Evolutionary conservation across 2,113 vertebrate species (phyloP), one percentile per base, ranked within the genome.

Genomic region (Alces alces): DNA sequence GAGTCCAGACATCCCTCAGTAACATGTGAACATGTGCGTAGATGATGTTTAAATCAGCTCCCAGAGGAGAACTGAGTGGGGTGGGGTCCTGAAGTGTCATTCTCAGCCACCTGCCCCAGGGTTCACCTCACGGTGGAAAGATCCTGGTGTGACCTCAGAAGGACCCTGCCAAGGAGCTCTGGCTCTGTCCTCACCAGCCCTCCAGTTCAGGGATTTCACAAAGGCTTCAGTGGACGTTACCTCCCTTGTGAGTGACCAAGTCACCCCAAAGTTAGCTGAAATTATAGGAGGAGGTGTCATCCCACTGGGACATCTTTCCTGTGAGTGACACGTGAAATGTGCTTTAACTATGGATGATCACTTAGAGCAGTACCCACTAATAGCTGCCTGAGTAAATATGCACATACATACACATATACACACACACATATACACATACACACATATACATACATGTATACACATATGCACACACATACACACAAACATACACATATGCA

Each of bases 181-280:
- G 12, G 66, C 43, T 76, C 86, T 79, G 90, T 14, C 43, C 21
- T 73, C 17, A 12, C 28, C 52, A 78, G 14, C 36, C 50, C 23
- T n/a, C 79, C 52, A 14, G 92, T 61, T 30, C 16, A 36, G 15
- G 0, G 33, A 70, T 55, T 70, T 94, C 73, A 84, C 30, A 91
- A 28, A 84, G 60, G 52, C 79, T 28, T 86, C 66, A 9, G 36
- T 14, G 15, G 57, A 91, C 36, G 5, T 47, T 57, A 9, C 61
- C 39, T 58, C 21, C 70, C 73, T 73, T 45, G 6, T 36, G 50
- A 83, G 73, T 76, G 70, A 89, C 57, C 57, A 89, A 91, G 36
- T 60, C 70, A 80, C 36, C 70, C n/a, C 94, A 84, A 94, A 80
- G 79, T 86, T 60, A 95, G 79, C 78, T 95, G 91, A 52, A n/a